Evolutionary conservation across 2,888 invertebrate genomes (phyloP).

Genomic region (Exocentrus adspersus): DNA sequence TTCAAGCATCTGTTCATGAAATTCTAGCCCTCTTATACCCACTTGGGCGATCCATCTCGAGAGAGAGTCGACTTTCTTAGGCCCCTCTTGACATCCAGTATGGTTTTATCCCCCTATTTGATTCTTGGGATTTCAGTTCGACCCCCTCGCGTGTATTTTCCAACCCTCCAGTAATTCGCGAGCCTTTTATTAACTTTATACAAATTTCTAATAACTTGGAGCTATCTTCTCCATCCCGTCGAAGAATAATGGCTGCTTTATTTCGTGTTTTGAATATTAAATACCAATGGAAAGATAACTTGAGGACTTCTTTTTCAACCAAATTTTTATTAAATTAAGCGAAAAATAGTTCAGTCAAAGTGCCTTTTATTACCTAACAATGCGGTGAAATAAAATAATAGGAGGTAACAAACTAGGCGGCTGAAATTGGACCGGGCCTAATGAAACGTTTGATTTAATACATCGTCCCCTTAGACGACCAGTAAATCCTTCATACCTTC

Average conservation of each 20-base stretch:
- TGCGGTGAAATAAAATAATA: no score
- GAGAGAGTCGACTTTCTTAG: constrained; percentile 32
- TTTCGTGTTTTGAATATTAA: constrained; percentile 35
- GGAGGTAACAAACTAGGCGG: no score
- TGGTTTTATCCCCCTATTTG: constrained; percentile 33
- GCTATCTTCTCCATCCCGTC: constrained; percentile 33
- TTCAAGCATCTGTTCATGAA: constrained; percentile 37
- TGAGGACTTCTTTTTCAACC: not conserved
- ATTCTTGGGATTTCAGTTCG: constrained; percentile 34
- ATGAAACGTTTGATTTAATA: no score
- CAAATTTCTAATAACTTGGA: constrained; percentile 42
- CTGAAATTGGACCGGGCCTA: no score
- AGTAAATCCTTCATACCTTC: constrained; percentile 1
- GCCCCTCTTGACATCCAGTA: constrained; percentile 35
- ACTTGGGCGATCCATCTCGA: constrained; percentile 39
- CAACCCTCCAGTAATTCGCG: constrained; percentile 34
- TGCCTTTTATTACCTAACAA: no score
- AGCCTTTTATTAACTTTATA: constrained; percentile 43
- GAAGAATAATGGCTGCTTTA: constrained; percentile 31
- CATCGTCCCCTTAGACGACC: not conserved
- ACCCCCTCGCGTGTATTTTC: constrained; percentile 22
- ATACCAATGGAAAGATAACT: constrained; percentile 12
- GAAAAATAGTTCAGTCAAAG: no score
- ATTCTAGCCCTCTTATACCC: constrained; percentile 27
- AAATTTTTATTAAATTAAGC: not conserved